A percentile compares a stretch with the other conserved stretches of the same genome.
These are phyloP conservation scores for Macrobrachium rosenbergii DNA, from an alignment of 1,140 invertebrate species.

Conservation along the genomic window DNA sequence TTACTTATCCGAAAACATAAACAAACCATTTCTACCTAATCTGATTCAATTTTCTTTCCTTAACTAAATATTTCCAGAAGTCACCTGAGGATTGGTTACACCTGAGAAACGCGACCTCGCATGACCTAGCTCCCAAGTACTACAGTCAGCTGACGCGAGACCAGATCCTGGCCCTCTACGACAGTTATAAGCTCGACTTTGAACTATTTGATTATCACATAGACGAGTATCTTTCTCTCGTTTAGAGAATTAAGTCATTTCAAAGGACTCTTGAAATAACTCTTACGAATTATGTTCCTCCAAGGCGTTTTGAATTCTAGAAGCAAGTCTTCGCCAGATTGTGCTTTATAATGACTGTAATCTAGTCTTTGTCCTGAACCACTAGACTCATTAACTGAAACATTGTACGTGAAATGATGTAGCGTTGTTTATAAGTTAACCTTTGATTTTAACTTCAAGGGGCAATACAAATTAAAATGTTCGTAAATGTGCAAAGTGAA, in stretches of 20 bases:
- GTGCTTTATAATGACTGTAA: too few species aligned
- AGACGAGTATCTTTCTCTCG: constrained; percentile 25
- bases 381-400: too few species aligned
- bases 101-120: constrained; percentile 25
- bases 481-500: too few species aligned
- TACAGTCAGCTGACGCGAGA: constrained; percentile 25
- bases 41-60: background rate
- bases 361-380: too few species aligned
- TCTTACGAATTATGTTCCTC: too few species aligned
- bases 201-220: constrained; percentile 32
- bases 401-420: too few species aligned
- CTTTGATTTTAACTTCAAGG: too few species aligned
- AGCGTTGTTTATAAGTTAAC: too few species aligned
- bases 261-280: too few species aligned
- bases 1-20: background rate
- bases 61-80: background rate
- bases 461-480: too few species aligned
- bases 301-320: too few species aligned
- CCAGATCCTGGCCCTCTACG: constrained; percentile 32
- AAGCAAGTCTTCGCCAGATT: too few species aligned
- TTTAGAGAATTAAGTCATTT: background rate
- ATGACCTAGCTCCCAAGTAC: constrained; percentile 5
- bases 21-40: background rate
- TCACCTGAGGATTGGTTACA: constrained; percentile 33
- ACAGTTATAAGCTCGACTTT: constrained; percentile 35